phyloP scores from a whole-genome alignment of 2,888 invertebrate species.

The Busseola fusca region DNA sequence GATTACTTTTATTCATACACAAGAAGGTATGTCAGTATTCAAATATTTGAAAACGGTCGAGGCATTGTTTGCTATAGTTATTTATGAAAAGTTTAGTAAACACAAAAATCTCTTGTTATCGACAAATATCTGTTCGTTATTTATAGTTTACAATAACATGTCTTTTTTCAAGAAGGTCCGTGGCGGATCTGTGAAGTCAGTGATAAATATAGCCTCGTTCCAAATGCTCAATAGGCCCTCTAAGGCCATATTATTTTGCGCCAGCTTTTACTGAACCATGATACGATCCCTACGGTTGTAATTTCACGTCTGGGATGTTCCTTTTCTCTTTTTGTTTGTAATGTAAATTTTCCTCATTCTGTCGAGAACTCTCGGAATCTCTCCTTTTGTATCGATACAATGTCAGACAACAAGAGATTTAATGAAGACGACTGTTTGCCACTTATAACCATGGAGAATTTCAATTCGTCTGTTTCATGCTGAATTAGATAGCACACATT shows the following conservation, averaged over 20 bases:
- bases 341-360: conserved; percentile 80
- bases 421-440: conserved; percentile 73
- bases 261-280: conserved; percentile 65
- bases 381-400: conserved; percentile 77
- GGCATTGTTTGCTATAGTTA: conserved; percentile 16
- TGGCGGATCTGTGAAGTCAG: conserved; percentile 65
- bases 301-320: conserved; percentile 77
- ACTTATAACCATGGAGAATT: conserved; percentile 70
- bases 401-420: conserved; percentile 78
- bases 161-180: conserved; percentile 61
- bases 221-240: conserved; percentile 65
- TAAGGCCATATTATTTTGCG: conserved; percentile 72
- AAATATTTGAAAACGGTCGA: conserved; percentile 32
- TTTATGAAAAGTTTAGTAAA: background rate
- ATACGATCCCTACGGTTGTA: conserved; percentile 72
- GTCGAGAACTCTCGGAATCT: conserved; percentile 73
- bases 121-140: conserved; percentile 38
- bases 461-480: conserved; percentile 71
- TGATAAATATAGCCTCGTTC: conserved; percentile 72
- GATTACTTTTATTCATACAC: background rate
- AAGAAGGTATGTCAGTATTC: background rate
- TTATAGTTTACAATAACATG: conserved; percentile 44
- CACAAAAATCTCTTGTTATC: conserved; percentile 8
- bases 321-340: conserved; percentile 78
- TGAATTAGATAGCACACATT: conserved; percentile 70